Base-by-base conservation (phyloP, 2,888 invertebrate genomes). In the Charanyca ferruginea region DNA sequence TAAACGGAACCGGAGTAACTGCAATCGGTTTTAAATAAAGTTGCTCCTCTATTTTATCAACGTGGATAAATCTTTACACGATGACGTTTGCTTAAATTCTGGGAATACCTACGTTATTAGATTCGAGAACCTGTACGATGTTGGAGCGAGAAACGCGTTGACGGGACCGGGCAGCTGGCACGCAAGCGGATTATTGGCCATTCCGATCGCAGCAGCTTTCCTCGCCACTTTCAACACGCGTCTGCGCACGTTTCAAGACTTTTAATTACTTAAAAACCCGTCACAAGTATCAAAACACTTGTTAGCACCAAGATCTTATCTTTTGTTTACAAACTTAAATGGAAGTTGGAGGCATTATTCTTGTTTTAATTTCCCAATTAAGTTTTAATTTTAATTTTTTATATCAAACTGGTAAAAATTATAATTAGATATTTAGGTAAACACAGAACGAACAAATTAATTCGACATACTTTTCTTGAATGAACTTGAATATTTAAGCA, bases 151-250 rank as follows among this genome's bases (percentile, higher is more conserved):
- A 84, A 85, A 83, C 72, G 79, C 75, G 73, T 76, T 74, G 79
- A 75, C 67, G 73, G 62, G 79, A 73, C 71, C 71, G 73, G 79
- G 77, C 81, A 75, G 76, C 67, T 66, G 82, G 83, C 92, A 92
- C 88, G 91, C 91, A 85, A 91, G 85, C 83, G 83, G 83, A 85
- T 85, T 89, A 88, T 90, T 92, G 92, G 88, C 91, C 91, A 93
- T 92, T 91, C 89, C 87, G 85, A 88, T 86, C 85, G 88, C 77
- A 80, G 85, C 92, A 92, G 93, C 94, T 94, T 94, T 94, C 94
- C 85, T 93, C 87, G 90, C 90, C 89, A 92, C 95, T 95, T 93
- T 94, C 93, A 87, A 92, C 91, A 77, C 90, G 82, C 85, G 83
- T 81, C 79, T 66, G 83, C 85, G 86, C 85, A 89, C 91, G 90